Percentiles rank a stretch among this genome's conserved stretches.
Conservation (phyloP, 2,113 vertebrate species). For the Platysteira castanea region DNA sequence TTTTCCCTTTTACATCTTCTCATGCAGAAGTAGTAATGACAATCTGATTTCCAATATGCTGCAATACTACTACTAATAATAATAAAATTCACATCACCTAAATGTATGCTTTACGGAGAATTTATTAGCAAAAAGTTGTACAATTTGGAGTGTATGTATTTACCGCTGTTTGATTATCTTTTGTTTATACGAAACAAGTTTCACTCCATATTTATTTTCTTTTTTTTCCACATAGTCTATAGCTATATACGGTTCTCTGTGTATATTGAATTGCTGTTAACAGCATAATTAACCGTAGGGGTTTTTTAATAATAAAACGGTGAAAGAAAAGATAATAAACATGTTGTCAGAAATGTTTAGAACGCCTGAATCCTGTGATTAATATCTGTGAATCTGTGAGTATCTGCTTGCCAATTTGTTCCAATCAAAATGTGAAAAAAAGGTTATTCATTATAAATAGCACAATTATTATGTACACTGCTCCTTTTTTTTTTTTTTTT, state of each 20-base stretch:
- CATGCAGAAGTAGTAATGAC: neutral
- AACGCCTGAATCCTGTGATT: neutral
- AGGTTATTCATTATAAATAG: neutral
- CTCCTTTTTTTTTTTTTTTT: neutral
- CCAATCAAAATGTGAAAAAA: conserved; percentile 31
- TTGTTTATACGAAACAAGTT: neutral
- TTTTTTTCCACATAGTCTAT: neutral
- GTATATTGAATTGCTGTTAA: neutral
- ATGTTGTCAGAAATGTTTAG: neutral
- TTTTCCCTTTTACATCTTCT: neutral
- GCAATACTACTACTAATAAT: neutral
- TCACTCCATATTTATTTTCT: neutral
- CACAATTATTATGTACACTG: neutral
- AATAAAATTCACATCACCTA: neutral
- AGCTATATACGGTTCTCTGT: neutral
- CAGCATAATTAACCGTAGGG: neutral
- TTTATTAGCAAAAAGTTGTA: neutral
- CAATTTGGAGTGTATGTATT: neutral
- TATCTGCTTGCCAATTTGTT: neutral
- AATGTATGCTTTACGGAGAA: neutral
- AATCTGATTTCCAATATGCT: neutral
- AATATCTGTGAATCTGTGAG: conserved; percentile 29
- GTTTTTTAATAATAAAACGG: neutral
- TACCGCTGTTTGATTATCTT: neutral
- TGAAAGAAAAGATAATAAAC: conserved; percentile 2